These are phyloP conservation scores for Cylloceria caligata DNA, from an alignment of 2,888 invertebrate species.

Conservation along the genomic window DNA sequence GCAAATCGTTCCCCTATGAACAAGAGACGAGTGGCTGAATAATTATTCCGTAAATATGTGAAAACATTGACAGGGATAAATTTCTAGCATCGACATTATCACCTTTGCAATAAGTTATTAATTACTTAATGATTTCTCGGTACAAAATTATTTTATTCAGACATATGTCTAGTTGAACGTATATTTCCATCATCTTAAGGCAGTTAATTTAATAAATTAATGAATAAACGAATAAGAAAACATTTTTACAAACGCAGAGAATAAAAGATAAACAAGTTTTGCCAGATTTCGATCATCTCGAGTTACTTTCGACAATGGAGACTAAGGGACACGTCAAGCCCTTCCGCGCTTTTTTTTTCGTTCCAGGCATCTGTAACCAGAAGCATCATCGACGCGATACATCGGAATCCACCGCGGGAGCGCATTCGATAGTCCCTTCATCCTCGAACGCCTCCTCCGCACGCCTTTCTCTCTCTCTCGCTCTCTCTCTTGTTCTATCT, in stretches of 20 bases:
- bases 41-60: slow-evolving; percentile 13
- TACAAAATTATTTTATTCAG: neutral
- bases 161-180: no score
- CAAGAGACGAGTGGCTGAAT: neutral
- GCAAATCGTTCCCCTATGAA: slow-evolving; percentile 6
- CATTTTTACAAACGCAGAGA: neutral
- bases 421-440: slow-evolving; percentile 63
- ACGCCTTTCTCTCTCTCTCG: slow-evolving; percentile 57
- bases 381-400: slow-evolving; percentile 25
- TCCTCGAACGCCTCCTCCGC: slow-evolving; percentile 45
- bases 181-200: no score
- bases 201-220: neutral
- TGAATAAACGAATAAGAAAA: neutral
- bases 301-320: slow-evolving; percentile 24
- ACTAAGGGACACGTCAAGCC: slow-evolving; percentile 11
- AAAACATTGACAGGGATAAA: neutral
- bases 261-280: neutral
- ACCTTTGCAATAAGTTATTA: neutral
- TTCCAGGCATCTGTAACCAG: slow-evolving; percentile 4
- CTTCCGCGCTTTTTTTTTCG: slow-evolving; percentile 7
- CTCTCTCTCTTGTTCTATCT: slow-evolving; percentile 28
- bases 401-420: slow-evolving; percentile 14
- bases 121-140: neutral
- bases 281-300: slow-evolving; percentile 40
- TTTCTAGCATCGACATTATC: neutral